Evolutionary conservation across 1,140 invertebrate species (phyloP).

Genomic region (Temnothorax longispinosus): DNA sequence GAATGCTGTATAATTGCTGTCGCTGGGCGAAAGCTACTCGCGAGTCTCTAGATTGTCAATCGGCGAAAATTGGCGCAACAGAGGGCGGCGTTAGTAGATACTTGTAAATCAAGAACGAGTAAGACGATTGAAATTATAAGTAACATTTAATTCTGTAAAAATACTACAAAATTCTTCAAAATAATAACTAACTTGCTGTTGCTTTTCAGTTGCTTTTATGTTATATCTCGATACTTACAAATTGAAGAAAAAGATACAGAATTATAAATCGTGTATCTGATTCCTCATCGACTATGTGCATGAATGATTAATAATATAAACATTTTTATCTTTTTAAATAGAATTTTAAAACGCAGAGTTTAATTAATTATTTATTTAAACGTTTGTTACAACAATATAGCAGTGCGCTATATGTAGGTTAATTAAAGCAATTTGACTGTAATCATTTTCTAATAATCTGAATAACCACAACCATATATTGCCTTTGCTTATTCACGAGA

Average conservation of each 20-base stretch:
- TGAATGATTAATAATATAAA: not conserved
- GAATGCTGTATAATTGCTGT: slow-evolving; percentile 41
- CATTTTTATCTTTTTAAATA: not conserved
- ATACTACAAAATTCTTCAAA: no score
- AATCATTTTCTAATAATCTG: not conserved
- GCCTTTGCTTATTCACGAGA: not conserved
- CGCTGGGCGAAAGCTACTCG: not conserved
- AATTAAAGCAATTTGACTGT: not conserved
- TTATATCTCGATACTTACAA: not conserved
- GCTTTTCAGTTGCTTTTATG: not conserved
- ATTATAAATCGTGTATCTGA: not conserved
- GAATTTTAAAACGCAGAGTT: not conserved
- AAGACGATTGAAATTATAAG: slow-evolving; percentile 13
- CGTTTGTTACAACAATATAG: not conserved
- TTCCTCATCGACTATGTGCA: not conserved
- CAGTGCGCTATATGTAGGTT: not conserved
- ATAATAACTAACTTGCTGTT: not conserved
- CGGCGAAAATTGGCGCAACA: not conserved
- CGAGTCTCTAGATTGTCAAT: not conserved
- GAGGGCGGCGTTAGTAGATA: not conserved
- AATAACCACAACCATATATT: not conserved
- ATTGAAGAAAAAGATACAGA: not conserved
- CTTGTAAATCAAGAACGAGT: not conserved
- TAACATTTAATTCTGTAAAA: not conserved
- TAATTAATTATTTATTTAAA: not conserved